Evolutionary conservation across 2,797 vertebrate species (phyloP), one percentile per base, ranked within the genome.

Genomic region (Phoxinus dragarum): DNA sequence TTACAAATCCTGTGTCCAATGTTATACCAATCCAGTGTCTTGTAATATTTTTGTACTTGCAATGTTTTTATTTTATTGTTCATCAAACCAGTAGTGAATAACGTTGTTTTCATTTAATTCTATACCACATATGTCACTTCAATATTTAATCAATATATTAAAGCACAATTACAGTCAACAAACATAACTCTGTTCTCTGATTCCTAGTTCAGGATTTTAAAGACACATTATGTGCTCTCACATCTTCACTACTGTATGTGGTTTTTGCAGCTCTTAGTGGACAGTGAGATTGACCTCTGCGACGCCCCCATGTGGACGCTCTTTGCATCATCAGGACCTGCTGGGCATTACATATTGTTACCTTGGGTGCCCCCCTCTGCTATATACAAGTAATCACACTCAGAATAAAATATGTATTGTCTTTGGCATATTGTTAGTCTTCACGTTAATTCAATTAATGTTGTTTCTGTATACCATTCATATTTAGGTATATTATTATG

Each of bases 341-440:
- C 34, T 77, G 64, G 52, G 8, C 27, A 11, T 81, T 34, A 44
- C 27, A 81, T 66, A 44, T 38, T 78, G 38, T 82, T 79, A 76
- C 69, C 66, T 89, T 84, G 66, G 75, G 67, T 80, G 81, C 80
- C 87, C 87, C 81, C 81, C 6, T 80, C 75, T 88, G 87, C 40
- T 82, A 87, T 84, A 86, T 76, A 88, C 74, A 38, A 88, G 92
- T 86, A 47, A 85, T 69, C 67, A 88, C 90, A 88, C 87, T 74
- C 75, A 21, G 21, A 49, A 19, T 52, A 75, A 49, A 69, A 47
- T 17, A 21, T 47, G 54, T 47, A 40, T 31, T 38, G 31, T 69
- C 19, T 72, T 44, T 81, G 21, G 42, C 19, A 11, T 52, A 31
- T 34, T 73, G 17, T 73, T 61, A 47, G 10, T 31, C 14, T 23